These are phyloP conservation scores for Sus cebifrons DNA, from an alignment of 2,797 vertebrate species.

Conservation along the genomic window DNA sequence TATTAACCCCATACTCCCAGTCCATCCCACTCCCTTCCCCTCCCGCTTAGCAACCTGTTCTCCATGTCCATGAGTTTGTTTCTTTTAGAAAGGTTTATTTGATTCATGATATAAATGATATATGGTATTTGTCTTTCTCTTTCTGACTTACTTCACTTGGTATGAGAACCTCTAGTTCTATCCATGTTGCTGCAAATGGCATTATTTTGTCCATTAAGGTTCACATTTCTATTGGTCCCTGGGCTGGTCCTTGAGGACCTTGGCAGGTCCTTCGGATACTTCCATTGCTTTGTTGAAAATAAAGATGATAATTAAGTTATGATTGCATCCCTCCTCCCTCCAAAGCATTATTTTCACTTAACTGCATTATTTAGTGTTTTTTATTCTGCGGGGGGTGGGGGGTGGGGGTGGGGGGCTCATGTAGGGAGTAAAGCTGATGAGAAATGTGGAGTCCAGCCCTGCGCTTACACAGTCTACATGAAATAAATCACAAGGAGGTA, in stretches of 20 bases:
- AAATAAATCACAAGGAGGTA: not conserved
- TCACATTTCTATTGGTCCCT: not conserved
- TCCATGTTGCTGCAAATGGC: too few species aligned
- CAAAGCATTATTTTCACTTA: not conserved
- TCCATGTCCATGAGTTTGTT: too few species aligned
- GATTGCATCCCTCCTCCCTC: not conserved
- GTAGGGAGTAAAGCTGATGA: not conserved
- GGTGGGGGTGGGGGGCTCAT: not conserved
- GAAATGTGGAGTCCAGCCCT: not conserved
- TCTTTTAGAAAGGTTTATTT: too few species aligned
- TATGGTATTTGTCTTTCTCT: too few species aligned
- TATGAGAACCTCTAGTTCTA: too few species aligned
- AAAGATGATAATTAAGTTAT: not conserved
- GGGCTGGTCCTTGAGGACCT: not conserved
- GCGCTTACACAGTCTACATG: fast-evolving
- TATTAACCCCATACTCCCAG: too few species aligned
- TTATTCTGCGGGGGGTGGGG: not conserved
- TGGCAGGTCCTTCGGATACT: not conserved
- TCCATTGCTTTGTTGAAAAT: not conserved
- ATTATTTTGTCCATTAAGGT: not conserved
- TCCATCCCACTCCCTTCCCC: too few species aligned
- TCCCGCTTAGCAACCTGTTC: too few species aligned
- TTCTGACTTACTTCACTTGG: too few species aligned
- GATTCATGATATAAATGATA: too few species aligned
- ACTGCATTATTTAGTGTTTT: not conserved